Percentiles rank a stretch among this genome's conserved stretches.
These are phyloP conservation scores for Agrilus planipennis DNA, from an alignment of 1,140 invertebrate species.

Conservation along the genomic window DNA sequence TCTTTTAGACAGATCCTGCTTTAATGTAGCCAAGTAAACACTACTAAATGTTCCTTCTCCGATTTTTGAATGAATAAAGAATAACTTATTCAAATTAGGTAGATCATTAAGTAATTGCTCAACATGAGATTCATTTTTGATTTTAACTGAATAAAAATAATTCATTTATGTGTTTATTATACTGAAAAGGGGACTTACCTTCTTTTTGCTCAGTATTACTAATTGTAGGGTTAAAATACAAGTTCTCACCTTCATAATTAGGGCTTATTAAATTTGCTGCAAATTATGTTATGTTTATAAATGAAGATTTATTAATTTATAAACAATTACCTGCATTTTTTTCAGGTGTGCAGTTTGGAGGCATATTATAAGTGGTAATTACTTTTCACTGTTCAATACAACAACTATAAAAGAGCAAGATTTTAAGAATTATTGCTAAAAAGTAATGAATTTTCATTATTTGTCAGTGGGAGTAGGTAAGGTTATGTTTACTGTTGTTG, in stretches of 20 bases:
- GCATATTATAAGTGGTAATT: constrained; percentile 2
- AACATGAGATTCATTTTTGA: too few relatives aligned
- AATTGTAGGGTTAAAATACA: neutral
- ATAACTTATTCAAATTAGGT: neutral
- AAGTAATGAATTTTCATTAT: too few relatives aligned
- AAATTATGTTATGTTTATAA: neutral
- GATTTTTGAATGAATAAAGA: constrained; percentile 35
- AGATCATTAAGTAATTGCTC: neutral
- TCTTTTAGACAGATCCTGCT: constrained; percentile 38
- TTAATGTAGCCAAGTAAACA: constrained; percentile 61
- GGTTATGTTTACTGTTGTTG: too few relatives aligned
- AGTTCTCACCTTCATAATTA: neutral
- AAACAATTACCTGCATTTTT: constrained; percentile 5
- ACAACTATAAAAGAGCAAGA: too few relatives aligned
- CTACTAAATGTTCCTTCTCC: constrained; percentile 75
- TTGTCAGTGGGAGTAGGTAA: too few relatives aligned
- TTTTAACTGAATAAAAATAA: neutral
- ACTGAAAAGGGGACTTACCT: neutral
- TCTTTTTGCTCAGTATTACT: neutral
- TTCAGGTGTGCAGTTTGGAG: constrained; percentile 5
- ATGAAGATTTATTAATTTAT: neutral
- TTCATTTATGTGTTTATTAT: neutral
- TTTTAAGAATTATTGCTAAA: too few relatives aligned
- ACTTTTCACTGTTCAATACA: too few relatives aligned
- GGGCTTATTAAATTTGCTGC: neutral